A percentile compares a stretch with the other conserved stretches of the same genome.
phyloP scores from a whole-genome alignment of 1,140 invertebrate species.

The Bombus vancouverensis region DNA sequence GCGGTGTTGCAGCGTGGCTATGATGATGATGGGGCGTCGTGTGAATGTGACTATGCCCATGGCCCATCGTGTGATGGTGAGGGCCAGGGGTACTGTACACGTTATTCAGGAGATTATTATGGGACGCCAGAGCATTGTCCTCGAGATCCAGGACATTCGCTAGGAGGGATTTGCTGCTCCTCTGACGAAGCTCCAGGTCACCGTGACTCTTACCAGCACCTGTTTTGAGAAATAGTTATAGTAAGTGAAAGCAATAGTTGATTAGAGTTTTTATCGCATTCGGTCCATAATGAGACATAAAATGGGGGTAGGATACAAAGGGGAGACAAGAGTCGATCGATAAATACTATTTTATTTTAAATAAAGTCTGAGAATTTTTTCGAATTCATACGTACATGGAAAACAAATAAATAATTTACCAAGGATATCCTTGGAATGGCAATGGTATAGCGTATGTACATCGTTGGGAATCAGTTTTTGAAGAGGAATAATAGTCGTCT shows the following conservation, averaged over 20 bases:
- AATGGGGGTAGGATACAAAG: not conserved
- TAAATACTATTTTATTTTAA: not conserved
- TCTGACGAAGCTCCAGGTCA: constrained; percentile 87
- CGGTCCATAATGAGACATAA: not conserved
- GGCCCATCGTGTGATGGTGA: constrained; percentile 79
- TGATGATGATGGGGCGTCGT: constrained; percentile 81
- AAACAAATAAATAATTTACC: not conserved
- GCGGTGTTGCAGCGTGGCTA: constrained; percentile 77
- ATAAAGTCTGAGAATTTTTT: not conserved
- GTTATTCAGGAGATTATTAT: constrained; percentile 81
- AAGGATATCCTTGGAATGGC: not conserved
- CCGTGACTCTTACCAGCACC: constrained; percentile 85
- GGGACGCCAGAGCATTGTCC: constrained; percentile 85
- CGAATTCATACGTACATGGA: not conserved
- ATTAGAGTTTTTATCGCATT: not conserved
- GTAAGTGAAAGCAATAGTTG: not conserved
- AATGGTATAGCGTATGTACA: not conserved
- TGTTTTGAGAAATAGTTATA: constrained; percentile 27
- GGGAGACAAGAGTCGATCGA: not conserved
- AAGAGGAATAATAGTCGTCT: not conserved
- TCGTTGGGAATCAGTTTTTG: not conserved
- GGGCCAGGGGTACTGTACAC: constrained; percentile 81
- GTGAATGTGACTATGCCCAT: constrained; percentile 79
- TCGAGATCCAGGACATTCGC: constrained; percentile 97
- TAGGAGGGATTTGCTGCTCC: constrained; percentile 93